Evolutionary conservation across 1,140 invertebrate genomes (phyloP).

Genomic region (Cydia fagiglandana): DNA sequence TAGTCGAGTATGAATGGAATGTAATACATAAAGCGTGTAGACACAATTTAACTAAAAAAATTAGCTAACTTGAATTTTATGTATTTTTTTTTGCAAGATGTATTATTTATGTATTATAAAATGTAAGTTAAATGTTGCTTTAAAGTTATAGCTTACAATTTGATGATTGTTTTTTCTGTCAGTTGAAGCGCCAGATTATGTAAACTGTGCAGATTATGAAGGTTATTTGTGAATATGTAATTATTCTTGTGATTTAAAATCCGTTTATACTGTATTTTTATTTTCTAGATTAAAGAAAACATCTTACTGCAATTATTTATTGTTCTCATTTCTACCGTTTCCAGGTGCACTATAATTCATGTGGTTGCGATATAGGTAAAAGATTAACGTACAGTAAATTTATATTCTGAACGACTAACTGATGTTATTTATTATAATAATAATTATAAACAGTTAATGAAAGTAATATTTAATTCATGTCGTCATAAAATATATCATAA

Average conservation of each 20-base stretch:
- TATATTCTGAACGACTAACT: neutral
- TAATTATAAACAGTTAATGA: no score
- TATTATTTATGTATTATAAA: slow-evolving; percentile 78
- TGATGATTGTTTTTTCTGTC: slow-evolving; percentile 70
- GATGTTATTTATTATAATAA: no score
- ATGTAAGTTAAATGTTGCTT: slow-evolving; percentile 77
- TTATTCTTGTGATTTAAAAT: slow-evolving; percentile 79
- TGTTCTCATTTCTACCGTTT: slow-evolving; percentile 36
- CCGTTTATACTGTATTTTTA: slow-evolving; percentile 78
- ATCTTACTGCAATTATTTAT: slow-evolving; percentile 66
- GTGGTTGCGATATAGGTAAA: neutral
- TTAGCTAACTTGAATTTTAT: slow-evolving; percentile 77
- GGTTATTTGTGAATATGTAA: slow-evolving; percentile 79
- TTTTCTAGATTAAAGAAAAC: slow-evolving; percentile 79
- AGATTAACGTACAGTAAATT: neutral
- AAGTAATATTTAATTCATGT: no score
- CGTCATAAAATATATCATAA: no score
- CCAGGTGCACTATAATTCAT: neutral
- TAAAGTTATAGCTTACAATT: slow-evolving; percentile 74
- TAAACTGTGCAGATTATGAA: slow-evolving; percentile 63
- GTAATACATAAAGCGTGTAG: slow-evolving; percentile 60
- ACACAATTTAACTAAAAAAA: slow-evolving; percentile 71
- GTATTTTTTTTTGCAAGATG: slow-evolving; percentile 75
- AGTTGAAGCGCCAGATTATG: slow-evolving; percentile 68
- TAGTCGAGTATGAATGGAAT: slow-evolving; percentile 48